Percentiles rank a stretch among this genome's conserved stretches.
Conservation (phyloP, 2,888 invertebrate species). For the Bursaphelenchus okinawaensis region DNA sequence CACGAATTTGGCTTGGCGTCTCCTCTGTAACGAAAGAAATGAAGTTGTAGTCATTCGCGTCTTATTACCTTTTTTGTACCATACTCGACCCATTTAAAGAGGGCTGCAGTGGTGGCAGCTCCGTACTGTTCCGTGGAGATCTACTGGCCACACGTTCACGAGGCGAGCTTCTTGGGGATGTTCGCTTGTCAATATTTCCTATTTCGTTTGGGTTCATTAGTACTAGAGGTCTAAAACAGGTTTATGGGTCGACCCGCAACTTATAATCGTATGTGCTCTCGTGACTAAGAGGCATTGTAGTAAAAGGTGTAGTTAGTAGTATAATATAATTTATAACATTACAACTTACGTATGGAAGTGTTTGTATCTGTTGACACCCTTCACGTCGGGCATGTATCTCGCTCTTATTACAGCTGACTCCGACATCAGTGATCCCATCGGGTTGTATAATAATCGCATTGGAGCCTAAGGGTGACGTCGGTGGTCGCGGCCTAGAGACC, state of each 20-base stretch:
- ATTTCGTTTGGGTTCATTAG: background rate
- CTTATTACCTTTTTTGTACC: background rate
- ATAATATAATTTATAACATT: background rate
- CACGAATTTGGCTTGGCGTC: background rate
- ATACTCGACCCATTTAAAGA: background rate
- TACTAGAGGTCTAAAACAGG: background rate
- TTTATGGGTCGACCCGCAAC: too few species aligned
- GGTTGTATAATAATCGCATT: background rate
- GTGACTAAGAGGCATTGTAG: too few species aligned
- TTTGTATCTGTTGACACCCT: conserved; percentile 47
- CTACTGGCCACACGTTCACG: background rate
- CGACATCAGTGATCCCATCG: conserved; percentile 1
- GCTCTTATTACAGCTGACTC: conserved; percentile 43
- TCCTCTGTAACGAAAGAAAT: background rate
- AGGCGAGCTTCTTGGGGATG: background rate
- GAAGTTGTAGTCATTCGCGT: background rate
- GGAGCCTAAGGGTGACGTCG: background rate
- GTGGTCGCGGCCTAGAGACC: background rate
- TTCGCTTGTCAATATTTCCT: background rate
- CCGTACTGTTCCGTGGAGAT: background rate
- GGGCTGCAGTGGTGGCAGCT: background rate
- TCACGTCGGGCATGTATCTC: conserved; percentile 42
- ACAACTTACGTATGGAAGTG: conserved; percentile 47
- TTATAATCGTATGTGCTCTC: too few species aligned
- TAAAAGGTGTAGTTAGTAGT: background rate